Conservation (phyloP, 2,113 vertebrate genomes). For the Corythornis cristatus region DNA sequence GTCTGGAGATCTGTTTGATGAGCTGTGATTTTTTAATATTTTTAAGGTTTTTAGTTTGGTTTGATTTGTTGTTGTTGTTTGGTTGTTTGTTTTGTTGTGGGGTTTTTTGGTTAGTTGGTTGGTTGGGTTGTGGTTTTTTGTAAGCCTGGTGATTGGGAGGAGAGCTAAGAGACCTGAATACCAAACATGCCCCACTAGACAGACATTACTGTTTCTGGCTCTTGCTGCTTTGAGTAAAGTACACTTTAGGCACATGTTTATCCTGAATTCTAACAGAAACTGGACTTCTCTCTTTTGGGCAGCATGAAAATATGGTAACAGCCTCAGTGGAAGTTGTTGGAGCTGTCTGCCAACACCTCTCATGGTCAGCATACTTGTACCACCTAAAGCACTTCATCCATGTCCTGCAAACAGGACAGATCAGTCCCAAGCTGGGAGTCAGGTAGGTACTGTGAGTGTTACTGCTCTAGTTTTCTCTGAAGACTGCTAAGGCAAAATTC, state of each 20-base stretch:
- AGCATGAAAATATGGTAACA: conserved; percentile 91
- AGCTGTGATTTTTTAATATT: neutral
- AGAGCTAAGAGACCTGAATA: neutral
- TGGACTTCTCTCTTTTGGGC: conserved; percentile 30
- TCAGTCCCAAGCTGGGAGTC: conserved; percentile 89
- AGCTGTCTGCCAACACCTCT: conserved; percentile 87
- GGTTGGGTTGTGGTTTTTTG: too few species aligned
- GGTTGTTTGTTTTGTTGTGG: too few species aligned
- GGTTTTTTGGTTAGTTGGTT: too few species aligned
- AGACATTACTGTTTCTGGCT: neutral
- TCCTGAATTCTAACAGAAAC: neutral
- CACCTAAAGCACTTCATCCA: conserved; percentile 93
- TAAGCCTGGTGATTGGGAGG: neutral
- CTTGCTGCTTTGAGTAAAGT: conserved; percentile 67
- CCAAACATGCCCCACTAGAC: neutral
- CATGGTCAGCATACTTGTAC: conserved; percentile 93
- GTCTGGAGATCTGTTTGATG: neutral
- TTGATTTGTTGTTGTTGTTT: too few species aligned
- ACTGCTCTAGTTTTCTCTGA: neutral
- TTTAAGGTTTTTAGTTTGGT: too few species aligned
- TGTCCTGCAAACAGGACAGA: conserved; percentile 85
- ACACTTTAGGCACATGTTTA: neutral
- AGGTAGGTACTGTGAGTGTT: conserved; percentile 79
- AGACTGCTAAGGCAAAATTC: neutral
- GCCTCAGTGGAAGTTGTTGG: conserved; percentile 91